A percentile compares a stretch with the other conserved stretches of the same genome.
phyloP scores from a whole-genome alignment of 2,888 invertebrate genomes.

The Allophyes oxyacanthae region DNA sequence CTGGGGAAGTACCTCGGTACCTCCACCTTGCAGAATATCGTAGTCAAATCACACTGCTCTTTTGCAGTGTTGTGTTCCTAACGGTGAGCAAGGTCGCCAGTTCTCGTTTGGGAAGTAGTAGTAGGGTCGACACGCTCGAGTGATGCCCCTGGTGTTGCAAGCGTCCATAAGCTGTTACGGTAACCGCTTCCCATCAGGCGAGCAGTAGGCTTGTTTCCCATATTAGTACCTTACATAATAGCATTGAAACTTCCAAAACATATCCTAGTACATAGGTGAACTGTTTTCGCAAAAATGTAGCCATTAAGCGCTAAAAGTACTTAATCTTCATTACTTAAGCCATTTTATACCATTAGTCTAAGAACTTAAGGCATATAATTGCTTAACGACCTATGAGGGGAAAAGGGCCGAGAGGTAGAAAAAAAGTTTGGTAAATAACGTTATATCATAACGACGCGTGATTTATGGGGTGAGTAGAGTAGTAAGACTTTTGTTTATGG shows the following conservation, averaged over 20 bases:
- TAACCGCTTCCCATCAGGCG: no score
- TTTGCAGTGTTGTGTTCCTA: no score
- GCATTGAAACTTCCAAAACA: constrained; percentile 34
- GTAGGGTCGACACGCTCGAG: no score
- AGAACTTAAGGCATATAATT: constrained; percentile 59
- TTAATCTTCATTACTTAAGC: constrained; percentile 55
- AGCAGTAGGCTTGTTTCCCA: background rate
- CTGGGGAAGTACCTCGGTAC: no score
- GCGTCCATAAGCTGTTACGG: no score
- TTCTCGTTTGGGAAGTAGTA: no score
- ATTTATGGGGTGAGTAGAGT: constrained; percentile 52
- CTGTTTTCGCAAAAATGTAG: constrained; percentile 41
- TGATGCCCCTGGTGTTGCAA: no score
- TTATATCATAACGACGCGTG: constrained; percentile 56
- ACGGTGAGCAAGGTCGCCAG: no score
- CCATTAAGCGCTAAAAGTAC: constrained; percentile 34
- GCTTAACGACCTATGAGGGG: constrained; percentile 43
- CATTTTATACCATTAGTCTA: constrained; percentile 53
- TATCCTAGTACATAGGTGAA: constrained; percentile 43
- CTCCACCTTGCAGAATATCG: no score
- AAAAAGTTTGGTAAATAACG: constrained; percentile 57
- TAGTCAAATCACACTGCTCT: no score
- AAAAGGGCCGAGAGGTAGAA: constrained; percentile 30
- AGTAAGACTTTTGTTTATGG: constrained; percentile 55
- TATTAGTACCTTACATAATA: constrained; percentile 17